Conservation (phyloP, 2,113 vertebrate genomes). For the Alectura lathami region DNA sequence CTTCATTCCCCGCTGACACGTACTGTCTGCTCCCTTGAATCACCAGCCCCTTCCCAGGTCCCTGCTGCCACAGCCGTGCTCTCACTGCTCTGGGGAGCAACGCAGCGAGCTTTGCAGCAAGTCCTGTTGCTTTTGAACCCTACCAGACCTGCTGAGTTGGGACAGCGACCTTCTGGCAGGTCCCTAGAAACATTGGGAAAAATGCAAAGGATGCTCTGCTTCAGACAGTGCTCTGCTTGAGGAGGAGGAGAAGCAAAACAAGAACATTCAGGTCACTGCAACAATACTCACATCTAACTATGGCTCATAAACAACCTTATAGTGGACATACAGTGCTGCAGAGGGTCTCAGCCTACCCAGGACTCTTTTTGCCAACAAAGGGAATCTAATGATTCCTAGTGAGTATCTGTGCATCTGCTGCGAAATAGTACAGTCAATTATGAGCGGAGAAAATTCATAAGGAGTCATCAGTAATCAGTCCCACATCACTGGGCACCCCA, state of each 20-base stretch:
- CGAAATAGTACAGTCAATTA: not conserved
- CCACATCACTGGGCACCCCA: rapidly evolving
- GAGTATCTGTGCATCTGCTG: not conserved
- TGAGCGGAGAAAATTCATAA: not conserved
- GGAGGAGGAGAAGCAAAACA: not conserved
- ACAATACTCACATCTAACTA: not conserved
- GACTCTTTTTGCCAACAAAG: not conserved
- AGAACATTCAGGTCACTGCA: not conserved
- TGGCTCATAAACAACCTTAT: not conserved
- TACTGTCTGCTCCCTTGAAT: not conserved
- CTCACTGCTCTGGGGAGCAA: not conserved
- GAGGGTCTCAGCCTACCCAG: not conserved
- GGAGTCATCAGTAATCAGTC: not conserved
- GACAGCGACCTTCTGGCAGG: not conserved
- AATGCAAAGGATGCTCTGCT: not conserved
- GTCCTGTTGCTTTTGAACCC: not conserved
- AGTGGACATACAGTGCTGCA: rapidly evolving
- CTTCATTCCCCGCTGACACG: not conserved
- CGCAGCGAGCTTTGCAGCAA: not conserved
- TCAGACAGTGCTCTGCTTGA: not conserved
- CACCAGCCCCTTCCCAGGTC: not conserved
- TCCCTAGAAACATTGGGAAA: not conserved
- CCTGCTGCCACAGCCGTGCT: not conserved
- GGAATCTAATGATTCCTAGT: not conserved
- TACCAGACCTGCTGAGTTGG: not conserved